phyloP scores from a whole-genome alignment of 2,113 vertebrate genomes.

The Dicrurus megarhynchus region DNA sequence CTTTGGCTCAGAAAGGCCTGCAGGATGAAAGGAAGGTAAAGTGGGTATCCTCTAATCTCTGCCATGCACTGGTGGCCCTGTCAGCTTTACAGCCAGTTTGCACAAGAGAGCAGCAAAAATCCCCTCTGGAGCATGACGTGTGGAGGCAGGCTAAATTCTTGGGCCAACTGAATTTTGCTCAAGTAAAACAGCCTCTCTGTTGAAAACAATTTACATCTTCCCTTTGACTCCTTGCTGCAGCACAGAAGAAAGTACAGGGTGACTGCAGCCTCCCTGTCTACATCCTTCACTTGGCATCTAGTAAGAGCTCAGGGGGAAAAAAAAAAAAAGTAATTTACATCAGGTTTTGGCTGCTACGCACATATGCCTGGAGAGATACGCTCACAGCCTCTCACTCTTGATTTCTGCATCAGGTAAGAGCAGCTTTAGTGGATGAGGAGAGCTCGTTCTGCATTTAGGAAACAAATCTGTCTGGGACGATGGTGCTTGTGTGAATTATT shows the following conservation, averaged over 20 bases:
- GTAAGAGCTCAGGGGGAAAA: neutral
- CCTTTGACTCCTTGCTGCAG: neutral
- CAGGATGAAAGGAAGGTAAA: neutral
- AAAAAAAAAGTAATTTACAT: neutral
- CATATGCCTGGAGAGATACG: neutral
- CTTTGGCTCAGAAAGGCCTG: neutral
- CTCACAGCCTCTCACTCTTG: neutral
- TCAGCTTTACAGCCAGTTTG: neutral
- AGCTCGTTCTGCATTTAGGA: conserved; percentile 20
- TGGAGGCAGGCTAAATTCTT: neutral
- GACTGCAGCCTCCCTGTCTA: neutral
- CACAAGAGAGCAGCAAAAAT: neutral
- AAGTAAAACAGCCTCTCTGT: neutral
- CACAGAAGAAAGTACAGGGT: neutral
- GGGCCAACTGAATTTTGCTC: neutral
- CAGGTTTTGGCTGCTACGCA: neutral
- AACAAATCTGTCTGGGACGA: neutral
- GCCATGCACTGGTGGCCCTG: no score
- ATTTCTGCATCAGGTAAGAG: conserved; percentile 20
- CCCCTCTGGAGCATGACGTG: neutral
- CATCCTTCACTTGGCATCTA: neutral
- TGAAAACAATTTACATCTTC: neutral
- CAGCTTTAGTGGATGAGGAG: neutral
- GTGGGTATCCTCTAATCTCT: neutral
- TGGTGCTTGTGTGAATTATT: conserved; percentile 1